Base-by-base conservation (phyloP, 2,113 vertebrate genomes). In the Myanophis thanlyinensis region DNA sequence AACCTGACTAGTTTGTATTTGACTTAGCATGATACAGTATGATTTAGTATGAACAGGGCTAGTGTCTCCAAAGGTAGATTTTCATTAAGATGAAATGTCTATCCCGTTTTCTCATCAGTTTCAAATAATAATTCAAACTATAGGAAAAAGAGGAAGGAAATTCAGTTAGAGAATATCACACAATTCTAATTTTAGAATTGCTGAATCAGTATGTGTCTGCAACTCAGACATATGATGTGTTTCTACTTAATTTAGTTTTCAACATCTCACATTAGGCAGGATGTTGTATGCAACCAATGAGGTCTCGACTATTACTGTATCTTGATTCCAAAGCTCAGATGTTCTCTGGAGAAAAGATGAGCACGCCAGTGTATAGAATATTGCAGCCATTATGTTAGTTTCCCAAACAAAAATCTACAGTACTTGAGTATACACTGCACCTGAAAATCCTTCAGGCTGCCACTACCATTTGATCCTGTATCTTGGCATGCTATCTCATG, bases 401-500 rank as follows among this genome's bases (percentile, higher is more conserved):
- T 48, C 15, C 20, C 18, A 22, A 44, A 80, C 20, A 80, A 80
- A 80, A 80, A 80, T 40, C 73, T 80, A 80, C 53, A 22, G 22
- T 62, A 15, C 27, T 59, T 86, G 48, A 51, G 15, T 18, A 4
- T 62, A 80, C 47, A 62, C 53, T 13, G 49, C 5, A 93, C 92
- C 92, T 93, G 85, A 62, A 48, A 47, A 1, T 90, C 46, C 53
- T 93, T 48, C 91, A 90, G 49, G 49, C 87, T 52, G 95, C 87
- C 92, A 2, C 5, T 51, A 73, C 48, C 73, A 85, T 44, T 0
- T 5, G 88, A 84, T 85, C 52, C 8, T 73, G 23, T 59, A 59
- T 73, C 54, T 92, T 59, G 92, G 93, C 9, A 52, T 94, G 93
- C 59, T 86, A 90, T 93, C 22, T 85, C 85, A 90, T 8, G 48